Conservation (phyloP, 2,797 vertebrate genomes). For the Octomys mimax region DNA sequence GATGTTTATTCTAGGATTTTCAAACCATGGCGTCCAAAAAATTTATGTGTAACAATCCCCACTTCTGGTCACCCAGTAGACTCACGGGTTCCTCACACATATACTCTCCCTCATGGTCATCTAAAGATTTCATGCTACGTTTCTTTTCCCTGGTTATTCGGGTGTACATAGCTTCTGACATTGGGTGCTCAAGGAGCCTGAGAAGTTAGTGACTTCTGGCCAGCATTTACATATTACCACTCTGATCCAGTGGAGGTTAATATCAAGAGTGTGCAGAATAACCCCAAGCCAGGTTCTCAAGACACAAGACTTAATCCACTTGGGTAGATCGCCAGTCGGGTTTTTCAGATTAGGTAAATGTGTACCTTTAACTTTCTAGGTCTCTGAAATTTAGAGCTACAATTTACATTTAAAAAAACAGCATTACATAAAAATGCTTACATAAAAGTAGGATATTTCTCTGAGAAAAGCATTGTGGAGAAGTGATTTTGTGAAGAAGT, state of each 20-base stretch:
- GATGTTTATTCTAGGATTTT: neutral
- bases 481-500: neutral
- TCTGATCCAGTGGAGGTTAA: neutral
- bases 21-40: neutral
- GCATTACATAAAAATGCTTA: neutral
- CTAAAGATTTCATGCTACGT: neutral
- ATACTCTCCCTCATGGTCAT: neutral
- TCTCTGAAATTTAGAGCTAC: neutral
- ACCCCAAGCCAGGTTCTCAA: neutral
- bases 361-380: neutral
- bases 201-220: neutral
- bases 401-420: neutral
- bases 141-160: neutral
- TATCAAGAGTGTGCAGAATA: neutral
- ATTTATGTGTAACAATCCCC: neutral
- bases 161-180: neutral
- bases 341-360: neutral
- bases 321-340: neutral
- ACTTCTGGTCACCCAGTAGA: neutral
- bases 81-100: neutral
- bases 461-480: neutral
- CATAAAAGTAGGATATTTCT: neutral
- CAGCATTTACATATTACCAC: neutral
- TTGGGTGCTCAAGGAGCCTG: neutral
- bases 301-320: neutral